A percentile compares a stretch with the other conserved stretches of the same genome.
phyloP scores from a whole-genome alignment of 2,888 invertebrate species.

The Heliconius erato region DNA sequence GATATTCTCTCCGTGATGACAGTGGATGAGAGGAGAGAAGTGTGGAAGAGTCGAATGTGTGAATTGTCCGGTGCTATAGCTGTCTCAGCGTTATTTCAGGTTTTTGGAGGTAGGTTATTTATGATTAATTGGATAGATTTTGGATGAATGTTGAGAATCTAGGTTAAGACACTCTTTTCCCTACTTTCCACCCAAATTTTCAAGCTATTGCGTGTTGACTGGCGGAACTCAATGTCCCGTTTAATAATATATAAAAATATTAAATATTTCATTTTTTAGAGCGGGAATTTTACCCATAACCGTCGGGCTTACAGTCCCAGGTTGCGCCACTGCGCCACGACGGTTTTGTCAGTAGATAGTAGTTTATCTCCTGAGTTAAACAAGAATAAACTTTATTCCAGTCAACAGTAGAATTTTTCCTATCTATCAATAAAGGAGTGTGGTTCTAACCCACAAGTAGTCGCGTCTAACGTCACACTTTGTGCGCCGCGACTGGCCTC shows the following conservation, averaged over 20 bases:
- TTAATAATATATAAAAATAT: too few relatives aligned
- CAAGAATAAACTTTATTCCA: too few relatives aligned
- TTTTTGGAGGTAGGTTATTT: constrained; percentile 86
- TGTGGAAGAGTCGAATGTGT: constrained; percentile 92
- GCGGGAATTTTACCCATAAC: not conserved
- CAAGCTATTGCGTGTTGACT: not conserved
- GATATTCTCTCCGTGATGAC: constrained; percentile 84
- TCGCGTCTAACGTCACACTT: too few relatives aligned
- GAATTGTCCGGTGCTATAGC: constrained; percentile 94
- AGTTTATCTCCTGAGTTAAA: too few relatives aligned
- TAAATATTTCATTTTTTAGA: not conserved
- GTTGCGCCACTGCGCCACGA: too few relatives aligned
- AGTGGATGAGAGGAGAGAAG: constrained; percentile 82
- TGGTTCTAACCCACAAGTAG: too few relatives aligned
- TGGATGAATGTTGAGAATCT: not conserved
- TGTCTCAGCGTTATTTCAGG: constrained; percentile 91
- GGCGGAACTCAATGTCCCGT: not conserved
- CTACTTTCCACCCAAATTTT: not conserved
- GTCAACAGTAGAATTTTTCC: too few relatives aligned
- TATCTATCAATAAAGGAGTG: too few relatives aligned
- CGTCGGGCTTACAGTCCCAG: not conserved
- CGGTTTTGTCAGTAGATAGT: not conserved
- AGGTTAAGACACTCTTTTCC: not conserved
- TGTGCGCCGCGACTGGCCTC: too few relatives aligned
- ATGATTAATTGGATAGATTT: not conserved